Conservation (phyloP, 2,113 vertebrate genomes). For the Dermatemys mawii region DNA sequence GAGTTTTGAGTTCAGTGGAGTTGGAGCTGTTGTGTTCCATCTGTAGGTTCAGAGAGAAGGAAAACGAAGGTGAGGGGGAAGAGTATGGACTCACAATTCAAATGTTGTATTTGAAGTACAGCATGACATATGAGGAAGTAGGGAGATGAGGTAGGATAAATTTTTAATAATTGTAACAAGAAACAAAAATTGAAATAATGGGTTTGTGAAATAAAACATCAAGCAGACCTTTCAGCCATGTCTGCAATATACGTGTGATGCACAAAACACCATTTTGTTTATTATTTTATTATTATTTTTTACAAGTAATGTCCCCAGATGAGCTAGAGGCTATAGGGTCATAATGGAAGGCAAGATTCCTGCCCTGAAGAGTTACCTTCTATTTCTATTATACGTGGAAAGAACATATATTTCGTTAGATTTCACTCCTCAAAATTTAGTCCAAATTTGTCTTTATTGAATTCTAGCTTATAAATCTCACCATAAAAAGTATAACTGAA, state of each 20-base stretch:
- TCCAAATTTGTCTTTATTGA: neutral
- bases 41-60: neutral
- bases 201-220: constrained; percentile 7
- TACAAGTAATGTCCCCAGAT: neutral
- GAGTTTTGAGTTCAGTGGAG: neutral
- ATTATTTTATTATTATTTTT: neutral
- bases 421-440: neutral
- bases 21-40: neutral
- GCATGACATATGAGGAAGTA: neutral
- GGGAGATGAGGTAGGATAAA: neutral
- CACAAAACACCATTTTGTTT: neutral
- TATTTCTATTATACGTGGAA: neutral
- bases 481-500: neutral
- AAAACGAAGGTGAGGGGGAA: neutral
- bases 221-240: neutral
- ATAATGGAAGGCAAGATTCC: neutral
- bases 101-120: constrained; percentile 14
- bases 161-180: constrained; percentile 10
- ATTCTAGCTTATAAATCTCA: neutral
- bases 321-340: neutral
- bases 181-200: neutral
- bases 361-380: neutral
- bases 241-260: neutral
- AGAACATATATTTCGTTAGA: neutral
- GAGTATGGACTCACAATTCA: neutral